A percentile compares a stretch with the other conserved stretches of the same genome.
phyloP scores from a whole-genome alignment of 2,113 vertebrate genomes.

The Rhabdomys dilectus region DNA sequence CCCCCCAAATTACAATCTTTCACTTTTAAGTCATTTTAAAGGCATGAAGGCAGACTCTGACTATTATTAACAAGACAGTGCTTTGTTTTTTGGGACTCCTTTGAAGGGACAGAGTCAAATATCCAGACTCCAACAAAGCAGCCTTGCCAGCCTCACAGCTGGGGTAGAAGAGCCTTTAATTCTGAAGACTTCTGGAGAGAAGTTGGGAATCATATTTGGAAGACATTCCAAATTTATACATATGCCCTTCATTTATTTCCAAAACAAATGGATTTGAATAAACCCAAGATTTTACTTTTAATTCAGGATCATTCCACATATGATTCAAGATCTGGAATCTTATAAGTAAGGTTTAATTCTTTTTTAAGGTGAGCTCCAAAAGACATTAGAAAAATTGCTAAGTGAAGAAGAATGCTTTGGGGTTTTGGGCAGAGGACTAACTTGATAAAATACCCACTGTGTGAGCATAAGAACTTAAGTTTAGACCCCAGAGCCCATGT shows the following conservation, averaged over 20 bases:
- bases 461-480: background rate
- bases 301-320: conserved; percentile 24
- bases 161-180: background rate
- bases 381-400: conserved; percentile 43
- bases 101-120: background rate
- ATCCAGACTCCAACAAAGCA: background rate
- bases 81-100: conserved; percentile 25
- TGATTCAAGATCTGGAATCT: conserved; percentile 44
- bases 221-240: conserved; percentile 37
- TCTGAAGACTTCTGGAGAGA: conserved; percentile 36
- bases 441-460: background rate
- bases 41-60: background rate
- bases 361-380: conserved; percentile 44
- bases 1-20: background rate
- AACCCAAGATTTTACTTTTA: background rate
- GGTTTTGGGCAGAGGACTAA: no score
- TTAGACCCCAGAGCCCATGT: background rate
- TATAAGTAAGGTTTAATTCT: conserved; percentile 43
- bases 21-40: background rate
- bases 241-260: conserved; percentile 51
- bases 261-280: conserved; percentile 67
- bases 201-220: conserved; percentile 43
- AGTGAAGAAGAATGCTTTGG: background rate
- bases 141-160: background rate
- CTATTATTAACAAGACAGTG: background rate